Conservation (phyloP, 1,140 invertebrate genomes). For the Zaprionus vittiger region DNA sequence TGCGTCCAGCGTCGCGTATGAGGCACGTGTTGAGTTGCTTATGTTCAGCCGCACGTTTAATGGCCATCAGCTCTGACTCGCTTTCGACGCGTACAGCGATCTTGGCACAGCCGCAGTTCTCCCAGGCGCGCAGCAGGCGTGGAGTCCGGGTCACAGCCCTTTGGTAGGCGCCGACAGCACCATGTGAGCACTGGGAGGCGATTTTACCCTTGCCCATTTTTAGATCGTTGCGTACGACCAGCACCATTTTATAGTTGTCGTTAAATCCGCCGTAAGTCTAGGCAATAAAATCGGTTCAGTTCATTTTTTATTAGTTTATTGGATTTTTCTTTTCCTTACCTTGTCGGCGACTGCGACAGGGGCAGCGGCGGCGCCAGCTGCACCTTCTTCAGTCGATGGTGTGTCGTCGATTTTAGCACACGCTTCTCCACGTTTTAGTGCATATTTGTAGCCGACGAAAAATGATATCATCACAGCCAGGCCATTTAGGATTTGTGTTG, state of each 20-base stretch:
- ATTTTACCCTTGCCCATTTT: constrained; percentile 98
- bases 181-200: constrained; percentile 96
- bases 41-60: constrained; percentile 88
- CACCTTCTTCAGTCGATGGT: constrained; percentile 26
- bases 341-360: constrained; percentile 44
- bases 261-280: constrained; percentile 74
- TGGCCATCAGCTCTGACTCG: constrained; percentile 87
- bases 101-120: constrained; percentile 92
- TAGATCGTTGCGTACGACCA: constrained; percentile 95
- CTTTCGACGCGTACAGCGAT: constrained; percentile 91
- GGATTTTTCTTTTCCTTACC: constrained; percentile 33
- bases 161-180: constrained; percentile 92
- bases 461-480: constrained; percentile 83
- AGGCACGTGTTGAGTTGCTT: constrained; percentile 89
- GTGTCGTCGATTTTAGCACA: constrained; percentile 52
- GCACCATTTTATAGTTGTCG: constrained; percentile 91
- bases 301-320: background rate
- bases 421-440: constrained; percentile 66
- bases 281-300: background rate
- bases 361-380: constrained; percentile 26
- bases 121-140: constrained; percentile 90
- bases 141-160: constrained; percentile 87
- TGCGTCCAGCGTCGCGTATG: constrained; percentile 95
- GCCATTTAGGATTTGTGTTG: constrained; percentile 82
- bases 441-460: constrained; percentile 83